Percentiles rank a stretch among this genome's conserved stretches.
These are phyloP conservation scores for Mamestra configurata DNA, from an alignment of 1,140 invertebrate species.

Conservation along the genomic window DNA sequence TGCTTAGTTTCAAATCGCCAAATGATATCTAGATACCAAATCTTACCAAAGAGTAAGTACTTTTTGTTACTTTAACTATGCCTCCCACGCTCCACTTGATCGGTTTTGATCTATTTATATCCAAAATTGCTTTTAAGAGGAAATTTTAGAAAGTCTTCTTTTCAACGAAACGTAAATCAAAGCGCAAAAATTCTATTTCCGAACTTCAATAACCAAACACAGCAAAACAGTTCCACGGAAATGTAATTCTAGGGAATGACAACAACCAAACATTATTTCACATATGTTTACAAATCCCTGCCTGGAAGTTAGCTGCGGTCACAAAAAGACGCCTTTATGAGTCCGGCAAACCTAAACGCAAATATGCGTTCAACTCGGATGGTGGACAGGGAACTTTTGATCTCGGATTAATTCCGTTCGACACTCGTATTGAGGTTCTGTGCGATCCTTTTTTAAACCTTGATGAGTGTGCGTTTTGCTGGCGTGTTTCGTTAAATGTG, in stretches of 20 bases:
- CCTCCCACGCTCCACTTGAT: too few species aligned
- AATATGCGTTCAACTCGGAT: conserved; percentile 50
- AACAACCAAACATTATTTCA: background rate
- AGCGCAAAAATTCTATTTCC: background rate
- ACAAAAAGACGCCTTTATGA: conserved; percentile 56
- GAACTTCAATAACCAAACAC: background rate
- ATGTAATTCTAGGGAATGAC: background rate
- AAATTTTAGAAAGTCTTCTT: too few species aligned
- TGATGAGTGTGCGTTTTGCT: background rate
- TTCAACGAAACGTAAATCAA: too few species aligned
- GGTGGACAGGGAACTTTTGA: conserved; percentile 58
- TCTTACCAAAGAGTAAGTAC: background rate
- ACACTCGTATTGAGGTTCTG: conserved; percentile 12
- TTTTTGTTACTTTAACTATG: too few species aligned
- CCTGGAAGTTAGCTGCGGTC: background rate
- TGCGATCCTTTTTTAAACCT: conserved; percentile 7
- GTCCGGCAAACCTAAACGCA: conserved; percentile 32
- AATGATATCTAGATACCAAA: background rate
- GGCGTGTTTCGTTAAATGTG: background rate
- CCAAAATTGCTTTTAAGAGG: too few species aligned
- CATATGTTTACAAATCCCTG: background rate
- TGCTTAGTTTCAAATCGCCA: background rate
- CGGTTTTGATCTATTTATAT: too few species aligned
- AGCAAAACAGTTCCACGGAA: background rate
- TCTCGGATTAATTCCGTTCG: conserved; percentile 55